Evolutionary conservation across 2,888 invertebrate genomes (phyloP).

Genomic region (Chrysolina haemoptera): DNA sequence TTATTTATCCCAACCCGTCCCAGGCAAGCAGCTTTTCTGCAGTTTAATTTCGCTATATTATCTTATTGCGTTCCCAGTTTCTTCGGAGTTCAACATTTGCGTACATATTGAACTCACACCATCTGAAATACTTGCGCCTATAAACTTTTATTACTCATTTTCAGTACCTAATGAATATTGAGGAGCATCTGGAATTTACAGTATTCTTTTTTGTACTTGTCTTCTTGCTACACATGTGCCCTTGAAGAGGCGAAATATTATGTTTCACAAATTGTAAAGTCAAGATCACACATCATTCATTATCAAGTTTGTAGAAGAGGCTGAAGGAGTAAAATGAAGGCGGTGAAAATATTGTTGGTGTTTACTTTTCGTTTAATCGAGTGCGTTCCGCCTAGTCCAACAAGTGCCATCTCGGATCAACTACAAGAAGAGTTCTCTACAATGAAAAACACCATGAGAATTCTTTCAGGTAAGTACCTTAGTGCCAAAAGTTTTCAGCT

Average conservation of each 20-base stretch:
- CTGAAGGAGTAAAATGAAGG: slow-evolving; percentile 19
- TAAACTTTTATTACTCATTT: slow-evolving; percentile 17
- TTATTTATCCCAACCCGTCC: too few relatives aligned
- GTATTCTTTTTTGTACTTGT: slow-evolving; percentile 38
- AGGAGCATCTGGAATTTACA: slow-evolving; percentile 41
- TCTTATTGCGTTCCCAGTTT: too few relatives aligned
- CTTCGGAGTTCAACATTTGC: background rate
- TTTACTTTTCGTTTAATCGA: slow-evolving; percentile 22
- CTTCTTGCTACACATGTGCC: slow-evolving; percentile 37
- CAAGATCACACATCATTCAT: slow-evolving; percentile 31
- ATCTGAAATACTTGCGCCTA: slow-evolving; percentile 2
- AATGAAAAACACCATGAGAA: slow-evolving; percentile 50
- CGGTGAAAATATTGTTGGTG: slow-evolving; percentile 30
- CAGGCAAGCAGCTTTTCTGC: too few relatives aligned
- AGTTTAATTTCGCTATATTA: too few relatives aligned
- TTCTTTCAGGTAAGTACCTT: slow-evolving; percentile 51
- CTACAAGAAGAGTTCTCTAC: slow-evolving; percentile 44
- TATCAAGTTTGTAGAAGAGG: background rate
- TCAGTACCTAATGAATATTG: slow-evolving; percentile 23
- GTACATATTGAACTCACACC: background rate
- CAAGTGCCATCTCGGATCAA: slow-evolving; percentile 36
- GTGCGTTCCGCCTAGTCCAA: slow-evolving; percentile 41
- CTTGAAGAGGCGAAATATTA: slow-evolving; percentile 32
- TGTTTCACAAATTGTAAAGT: slow-evolving; percentile 28
- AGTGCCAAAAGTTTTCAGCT: background rate